These are phyloP conservation scores for Periphyllus acericola DNA, from an alignment of 2,888 invertebrate species.

Conservation along the genomic window DNA sequence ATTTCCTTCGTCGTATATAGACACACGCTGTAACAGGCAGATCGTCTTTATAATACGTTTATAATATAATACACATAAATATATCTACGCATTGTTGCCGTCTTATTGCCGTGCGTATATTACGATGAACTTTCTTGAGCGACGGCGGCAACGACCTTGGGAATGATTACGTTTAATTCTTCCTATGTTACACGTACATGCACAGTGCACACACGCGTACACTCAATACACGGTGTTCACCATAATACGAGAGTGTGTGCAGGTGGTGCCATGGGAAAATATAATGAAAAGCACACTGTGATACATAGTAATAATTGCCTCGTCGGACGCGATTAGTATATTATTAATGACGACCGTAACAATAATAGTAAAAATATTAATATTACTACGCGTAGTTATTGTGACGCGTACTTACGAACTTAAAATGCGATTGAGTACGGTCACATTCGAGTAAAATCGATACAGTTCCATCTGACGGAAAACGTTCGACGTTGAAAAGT, in stretches of 20 bases:
- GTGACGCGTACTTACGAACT: too few relatives aligned
- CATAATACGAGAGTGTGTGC: too few relatives aligned
- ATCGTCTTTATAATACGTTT: neutral
- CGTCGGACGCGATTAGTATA: too few relatives aligned
- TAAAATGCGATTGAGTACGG: too few relatives aligned
- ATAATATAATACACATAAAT: constrained; percentile 20
- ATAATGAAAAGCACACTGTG: neutral
- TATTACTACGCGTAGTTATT: too few relatives aligned
- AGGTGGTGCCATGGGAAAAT: constrained; percentile 13
- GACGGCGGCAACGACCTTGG: constrained; percentile 45
- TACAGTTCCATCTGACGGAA: too few relatives aligned
- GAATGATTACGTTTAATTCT: constrained; percentile 51
- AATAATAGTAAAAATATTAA: too few relatives aligned
- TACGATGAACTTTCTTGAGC: constrained; percentile 54
- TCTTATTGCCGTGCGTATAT: constrained; percentile 16
- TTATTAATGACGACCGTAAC: too few relatives aligned
- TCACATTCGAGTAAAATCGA: too few relatives aligned
- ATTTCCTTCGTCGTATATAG: neutral
- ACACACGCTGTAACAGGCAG: constrained; percentile 2
- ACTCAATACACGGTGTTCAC: neutral
- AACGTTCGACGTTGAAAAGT: too few relatives aligned
- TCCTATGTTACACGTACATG: neutral
- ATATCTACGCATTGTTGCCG: constrained; percentile 8
- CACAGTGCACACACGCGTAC: neutral
- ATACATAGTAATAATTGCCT: neutral